Evolutionary conservation across 2,113 vertebrate genomes (phyloP).

Genomic region (Lota lota): DNA sequence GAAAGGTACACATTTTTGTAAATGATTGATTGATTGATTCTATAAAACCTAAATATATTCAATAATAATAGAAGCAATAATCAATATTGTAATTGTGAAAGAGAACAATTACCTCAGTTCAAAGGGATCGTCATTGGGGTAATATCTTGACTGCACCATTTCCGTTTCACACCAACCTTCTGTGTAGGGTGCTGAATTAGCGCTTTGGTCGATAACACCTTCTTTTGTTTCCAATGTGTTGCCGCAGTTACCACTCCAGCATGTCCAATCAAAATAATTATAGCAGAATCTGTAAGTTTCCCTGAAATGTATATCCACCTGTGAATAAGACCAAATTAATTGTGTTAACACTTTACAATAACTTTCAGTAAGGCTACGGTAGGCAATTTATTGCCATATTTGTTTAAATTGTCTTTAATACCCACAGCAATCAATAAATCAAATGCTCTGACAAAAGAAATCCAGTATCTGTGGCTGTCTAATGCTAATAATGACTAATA

Average conservation of each 20-base stretch:
- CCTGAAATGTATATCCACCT: conserved; percentile 55
- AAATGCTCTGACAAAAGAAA: no score
- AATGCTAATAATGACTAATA: no score
- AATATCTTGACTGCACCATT: conserved; percentile 18
- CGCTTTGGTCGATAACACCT: conserved; percentile 26
- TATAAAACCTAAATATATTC: background rate
- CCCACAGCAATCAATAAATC: no score
- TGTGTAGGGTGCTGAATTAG: background rate
- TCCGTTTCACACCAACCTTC: conserved; percentile 58
- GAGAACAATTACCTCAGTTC: conserved; percentile 32
- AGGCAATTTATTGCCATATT: background rate
- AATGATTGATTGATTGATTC: background rate
- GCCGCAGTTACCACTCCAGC: conserved; percentile 42
- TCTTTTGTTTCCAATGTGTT: accelerated
- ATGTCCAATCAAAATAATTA: background rate
- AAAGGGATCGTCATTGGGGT: conserved; percentile 57
- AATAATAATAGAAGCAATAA: no score
- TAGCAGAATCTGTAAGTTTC: conserved; percentile 23
- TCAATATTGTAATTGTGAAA: no score
- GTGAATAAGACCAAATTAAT: background rate
- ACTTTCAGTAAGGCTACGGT: background rate
- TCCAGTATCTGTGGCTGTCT: no score
- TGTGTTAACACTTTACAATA: background rate
- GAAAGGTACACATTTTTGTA: no score
- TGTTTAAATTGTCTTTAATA: no score